These are phyloP conservation scores for Pterophyllum scalare DNA, from an alignment of 2,113 vertebrate genomes.

Conservation along the genomic window DNA sequence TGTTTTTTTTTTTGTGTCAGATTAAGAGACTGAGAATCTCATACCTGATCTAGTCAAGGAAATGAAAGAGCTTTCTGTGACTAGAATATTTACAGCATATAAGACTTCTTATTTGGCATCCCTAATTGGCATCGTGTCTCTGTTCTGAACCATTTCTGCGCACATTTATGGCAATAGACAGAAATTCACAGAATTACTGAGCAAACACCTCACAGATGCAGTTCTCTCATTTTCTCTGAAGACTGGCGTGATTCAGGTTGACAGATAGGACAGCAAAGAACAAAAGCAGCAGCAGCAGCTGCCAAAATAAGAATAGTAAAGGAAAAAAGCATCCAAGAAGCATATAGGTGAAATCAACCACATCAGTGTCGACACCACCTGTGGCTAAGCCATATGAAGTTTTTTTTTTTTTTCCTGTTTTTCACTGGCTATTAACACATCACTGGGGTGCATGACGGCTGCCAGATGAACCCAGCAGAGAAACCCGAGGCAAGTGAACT, in stretches of 20 bases:
- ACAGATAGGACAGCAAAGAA: conserved; percentile 44
- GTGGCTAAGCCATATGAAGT: conserved; percentile 32
- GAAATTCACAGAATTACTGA: conserved; percentile 22
- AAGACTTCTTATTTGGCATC: neutral
- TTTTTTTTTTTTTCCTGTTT: conserved; percentile 23
- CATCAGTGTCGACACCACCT: conserved; percentile 14
- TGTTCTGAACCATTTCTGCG: conserved; percentile 32
- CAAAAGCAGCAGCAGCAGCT: conserved; percentile 16
- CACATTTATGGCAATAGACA: neutral
- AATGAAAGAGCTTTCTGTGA: neutral
- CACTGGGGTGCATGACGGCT: conserved; percentile 8
- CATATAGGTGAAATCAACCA: conserved; percentile 34
- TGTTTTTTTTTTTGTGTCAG: neutral
- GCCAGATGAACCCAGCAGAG: conserved; percentile 25
- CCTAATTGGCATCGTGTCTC: conserved; percentile 13
- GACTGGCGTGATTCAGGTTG: conserved; percentile 50
- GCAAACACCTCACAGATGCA: conserved; percentile 55
- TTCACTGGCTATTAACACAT: conserved; percentile 49
- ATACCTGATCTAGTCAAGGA: neutral
- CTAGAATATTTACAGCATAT: neutral
- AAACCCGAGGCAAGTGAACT: conserved; percentile 5
- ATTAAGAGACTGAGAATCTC: neutral
- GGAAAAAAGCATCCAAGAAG: conserved; percentile 15
- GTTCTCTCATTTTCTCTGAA: conserved; percentile 60
- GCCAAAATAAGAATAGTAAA: conserved; percentile 4